Conservation (phyloP, 2,113 vertebrate genomes). For the Bothrops jararaca region DNA sequence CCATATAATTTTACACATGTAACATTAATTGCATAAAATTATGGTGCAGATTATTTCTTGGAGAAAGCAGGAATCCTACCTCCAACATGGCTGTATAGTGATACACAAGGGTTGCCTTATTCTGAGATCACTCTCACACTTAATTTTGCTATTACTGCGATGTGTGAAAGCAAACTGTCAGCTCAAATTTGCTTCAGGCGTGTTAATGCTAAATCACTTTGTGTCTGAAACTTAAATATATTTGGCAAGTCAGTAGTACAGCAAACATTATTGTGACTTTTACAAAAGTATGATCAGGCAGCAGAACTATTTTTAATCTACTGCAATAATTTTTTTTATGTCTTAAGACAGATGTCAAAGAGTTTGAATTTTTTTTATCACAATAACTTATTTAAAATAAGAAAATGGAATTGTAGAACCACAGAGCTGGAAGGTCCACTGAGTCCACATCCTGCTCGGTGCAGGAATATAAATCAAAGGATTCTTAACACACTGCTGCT, state of each 20-base stretch:
- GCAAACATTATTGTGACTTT: neutral
- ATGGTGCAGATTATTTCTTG: neutral
- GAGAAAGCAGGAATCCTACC: neutral
- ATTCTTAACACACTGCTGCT: neutral
- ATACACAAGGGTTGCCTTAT: neutral
- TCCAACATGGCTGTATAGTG: neutral
- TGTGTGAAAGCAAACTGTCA: neutral
- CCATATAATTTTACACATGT: constrained; percentile 11
- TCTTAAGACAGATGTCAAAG: neutral
- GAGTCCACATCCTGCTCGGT: neutral
- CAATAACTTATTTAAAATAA: neutral
- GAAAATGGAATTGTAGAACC: neutral
- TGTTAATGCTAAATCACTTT: neutral
- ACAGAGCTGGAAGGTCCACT: neutral
- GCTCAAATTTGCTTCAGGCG: neutral
- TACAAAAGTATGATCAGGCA: neutral
- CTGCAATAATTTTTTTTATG: neutral
- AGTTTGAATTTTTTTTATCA: neutral
- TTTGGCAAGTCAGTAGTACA: neutral
- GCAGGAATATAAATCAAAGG: neutral
- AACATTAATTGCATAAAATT: constrained; percentile 13
- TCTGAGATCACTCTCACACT: neutral
- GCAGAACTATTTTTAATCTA: neutral
- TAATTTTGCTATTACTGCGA: neutral
- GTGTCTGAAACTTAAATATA: neutral